These are phyloP conservation scores for Mythimna ferrago DNA, from an alignment of 2,888 invertebrate species.

Conservation along the genomic window DNA sequence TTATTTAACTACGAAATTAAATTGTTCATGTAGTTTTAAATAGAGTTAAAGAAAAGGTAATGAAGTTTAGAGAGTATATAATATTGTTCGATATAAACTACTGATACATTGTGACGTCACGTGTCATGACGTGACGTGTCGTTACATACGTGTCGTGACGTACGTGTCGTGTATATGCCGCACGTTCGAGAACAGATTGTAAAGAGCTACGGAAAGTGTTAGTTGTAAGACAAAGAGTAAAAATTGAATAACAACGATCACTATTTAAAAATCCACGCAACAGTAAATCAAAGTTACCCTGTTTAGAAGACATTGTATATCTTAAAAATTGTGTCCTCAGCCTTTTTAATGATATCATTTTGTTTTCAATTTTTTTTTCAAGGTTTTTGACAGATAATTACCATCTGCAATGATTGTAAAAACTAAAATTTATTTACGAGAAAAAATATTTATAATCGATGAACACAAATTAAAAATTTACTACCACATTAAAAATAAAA, in stretches of 20 bases:
- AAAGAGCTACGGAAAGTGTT: constrained; percentile 61
- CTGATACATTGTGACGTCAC: constrained; percentile 50
- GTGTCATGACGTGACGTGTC: constrained; percentile 6
- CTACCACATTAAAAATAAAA: constrained; percentile 21
- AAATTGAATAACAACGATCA: constrained; percentile 84
- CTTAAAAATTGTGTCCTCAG: constrained; percentile 89
- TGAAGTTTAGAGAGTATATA: constrained; percentile 47
- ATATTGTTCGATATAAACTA: constrained; percentile 52
- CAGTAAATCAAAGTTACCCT: constrained; percentile 89
- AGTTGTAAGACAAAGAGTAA: constrained; percentile 72
- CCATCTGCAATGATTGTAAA: constrained; percentile 31
- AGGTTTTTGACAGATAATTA: constrained; percentile 76
- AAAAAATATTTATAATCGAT: constrained; percentile 6
- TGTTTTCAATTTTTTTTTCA: constrained; percentile 75
- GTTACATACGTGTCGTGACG: background rate
- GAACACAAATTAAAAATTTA: constrained; percentile 21
- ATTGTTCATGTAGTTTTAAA: constrained; percentile 53
- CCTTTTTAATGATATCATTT: constrained; percentile 89
- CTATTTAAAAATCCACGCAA: constrained; percentile 83
- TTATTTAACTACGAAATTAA: constrained; percentile 65
- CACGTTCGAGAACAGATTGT: constrained; percentile 46
- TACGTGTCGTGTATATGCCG: constrained; percentile 41
- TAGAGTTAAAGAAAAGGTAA: constrained; percentile 37
- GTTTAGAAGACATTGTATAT: constrained; percentile 90
- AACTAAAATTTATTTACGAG: background rate